Evolutionary conservation across 1,140 invertebrate species (phyloP).

Genomic region (Antheraea pernyi): DNA sequence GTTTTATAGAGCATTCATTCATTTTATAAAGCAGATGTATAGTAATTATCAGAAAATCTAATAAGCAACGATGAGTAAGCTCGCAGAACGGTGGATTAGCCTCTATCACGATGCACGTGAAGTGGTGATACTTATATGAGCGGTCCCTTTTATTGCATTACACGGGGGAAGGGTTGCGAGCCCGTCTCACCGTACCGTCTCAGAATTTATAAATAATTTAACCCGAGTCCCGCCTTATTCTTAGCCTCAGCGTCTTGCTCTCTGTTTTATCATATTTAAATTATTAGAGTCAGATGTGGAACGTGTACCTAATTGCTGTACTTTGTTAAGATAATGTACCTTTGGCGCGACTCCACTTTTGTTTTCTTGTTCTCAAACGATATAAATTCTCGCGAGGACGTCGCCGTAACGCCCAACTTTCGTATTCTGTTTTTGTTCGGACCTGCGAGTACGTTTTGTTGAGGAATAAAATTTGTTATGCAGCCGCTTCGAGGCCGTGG

Average conservation of each 20-base stretch:
- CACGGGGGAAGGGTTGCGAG: constrained; percentile 64
- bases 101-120: constrained; percentile 66
- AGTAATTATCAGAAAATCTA: constrained; percentile 26
- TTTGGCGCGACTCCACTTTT: constrained; percentile 76
- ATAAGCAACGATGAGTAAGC: constrained; percentile 43
- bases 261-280: constrained; percentile 80
- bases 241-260: constrained; percentile 64
- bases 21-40: background rate
- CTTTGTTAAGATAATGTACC: constrained; percentile 79
- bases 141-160: constrained; percentile 78
- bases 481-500: constrained; percentile 45
- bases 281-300: constrained; percentile 79
- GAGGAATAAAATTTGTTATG: constrained; percentile 69
- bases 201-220: constrained; percentile 79
- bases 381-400: constrained; percentile 73
- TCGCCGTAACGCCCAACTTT: constrained; percentile 66
- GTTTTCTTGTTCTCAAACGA: constrained; percentile 74
- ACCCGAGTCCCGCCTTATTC: constrained; percentile 64
- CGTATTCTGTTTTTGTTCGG: constrained; percentile 71
- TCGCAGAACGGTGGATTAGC: constrained; percentile 60
- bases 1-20: background rate
- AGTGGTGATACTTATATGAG: constrained; percentile 75
- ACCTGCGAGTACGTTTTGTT: constrained; percentile 40
- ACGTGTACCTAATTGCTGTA: constrained; percentile 79
- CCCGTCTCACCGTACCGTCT: constrained; percentile 41